A percentile compares a stretch with the other conserved stretches of the same genome.
Evolutionary conservation across 2,888 invertebrate species (phyloP).

Genomic region (Chorisops tibialis): DNA sequence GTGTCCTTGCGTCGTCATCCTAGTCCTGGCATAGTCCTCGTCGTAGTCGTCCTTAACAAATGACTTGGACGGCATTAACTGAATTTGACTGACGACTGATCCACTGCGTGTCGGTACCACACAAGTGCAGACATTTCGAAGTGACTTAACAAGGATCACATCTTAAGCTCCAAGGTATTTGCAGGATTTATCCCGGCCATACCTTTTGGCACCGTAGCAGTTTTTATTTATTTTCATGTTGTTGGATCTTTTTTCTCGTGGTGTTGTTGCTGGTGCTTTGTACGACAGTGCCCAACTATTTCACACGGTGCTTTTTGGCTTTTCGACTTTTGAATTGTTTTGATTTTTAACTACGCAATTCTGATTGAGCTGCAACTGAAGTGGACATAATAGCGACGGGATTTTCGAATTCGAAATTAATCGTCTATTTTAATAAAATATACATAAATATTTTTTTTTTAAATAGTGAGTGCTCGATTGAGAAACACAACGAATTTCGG

Average conservation of each 20-base stretch:
- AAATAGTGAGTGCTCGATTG: too few relatives aligned
- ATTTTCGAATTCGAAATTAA: too few relatives aligned
- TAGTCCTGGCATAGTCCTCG: conserved; percentile 16
- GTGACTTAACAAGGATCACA: conserved; percentile 35
- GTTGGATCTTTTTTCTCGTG: background rate
- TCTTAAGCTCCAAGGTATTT: conserved; percentile 28
- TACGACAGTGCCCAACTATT: conserved; percentile 11
- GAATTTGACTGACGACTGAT: conserved; percentile 34
- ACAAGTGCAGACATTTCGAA: conserved; percentile 32
- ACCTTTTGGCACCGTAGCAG: conserved; percentile 10
- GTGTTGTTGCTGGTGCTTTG: background rate
- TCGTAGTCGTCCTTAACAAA: conserved; percentile 30
- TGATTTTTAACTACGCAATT: too few relatives aligned
- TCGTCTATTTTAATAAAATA: too few relatives aligned
- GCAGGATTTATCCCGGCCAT: conserved; percentile 26
- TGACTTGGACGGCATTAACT: conserved; percentile 33
- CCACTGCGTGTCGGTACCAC: conserved; percentile 28
- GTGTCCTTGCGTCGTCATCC: conserved; percentile 1
- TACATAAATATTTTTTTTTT: too few relatives aligned
- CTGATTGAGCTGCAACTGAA: too few relatives aligned
- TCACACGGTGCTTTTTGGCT: conserved; percentile 23
- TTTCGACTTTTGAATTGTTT: conserved; percentile 25
- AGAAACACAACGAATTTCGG: too few relatives aligned
- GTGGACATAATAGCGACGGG: too few relatives aligned
- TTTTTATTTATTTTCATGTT: background rate